These are phyloP conservation scores for Hermodice carunculata DNA, from an alignment of 2,888 invertebrate species.

Conservation along the genomic window DNA sequence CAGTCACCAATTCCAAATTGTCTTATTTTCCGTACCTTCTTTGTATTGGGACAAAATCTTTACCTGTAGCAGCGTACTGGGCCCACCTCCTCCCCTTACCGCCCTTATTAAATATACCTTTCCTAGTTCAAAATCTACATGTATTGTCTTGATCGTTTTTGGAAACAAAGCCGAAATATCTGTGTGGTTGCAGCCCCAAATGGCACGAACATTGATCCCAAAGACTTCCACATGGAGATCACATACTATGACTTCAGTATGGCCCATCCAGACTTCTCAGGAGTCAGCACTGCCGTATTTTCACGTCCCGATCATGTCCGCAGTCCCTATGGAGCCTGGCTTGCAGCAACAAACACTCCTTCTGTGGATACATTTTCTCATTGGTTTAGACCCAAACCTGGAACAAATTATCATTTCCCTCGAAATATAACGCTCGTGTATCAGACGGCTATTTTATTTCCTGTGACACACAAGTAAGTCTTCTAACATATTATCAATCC, in stretches of 20 bases:
- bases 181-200: no score
- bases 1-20: no score
- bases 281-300: background rate
- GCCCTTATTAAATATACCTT: no score
- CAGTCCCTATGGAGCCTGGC: constrained; percentile 41
- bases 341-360: constrained; percentile 40
- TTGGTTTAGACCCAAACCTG: constrained; percentile 42
- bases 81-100: no score
- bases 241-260: constrained; percentile 43
- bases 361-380: constrained; percentile 49
- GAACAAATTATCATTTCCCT: constrained; percentile 24
- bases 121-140: no score
- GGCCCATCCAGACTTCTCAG: constrained; percentile 25
- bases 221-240: constrained; percentile 32
- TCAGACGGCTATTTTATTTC: background rate
- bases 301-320: constrained; percentile 42
- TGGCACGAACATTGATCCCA: background rate
- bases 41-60: no score
- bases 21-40: no score
- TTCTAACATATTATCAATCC: no score
- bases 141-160: no score
- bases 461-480: background rate
- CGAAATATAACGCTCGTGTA: background rate
- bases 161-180: no score
- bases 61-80: no score